A percentile compares a stretch with the other conserved stretches of the same genome.
Conservation (phyloP, 1,140 invertebrate species). For the Brachionus asplanchnoidis region DNA sequence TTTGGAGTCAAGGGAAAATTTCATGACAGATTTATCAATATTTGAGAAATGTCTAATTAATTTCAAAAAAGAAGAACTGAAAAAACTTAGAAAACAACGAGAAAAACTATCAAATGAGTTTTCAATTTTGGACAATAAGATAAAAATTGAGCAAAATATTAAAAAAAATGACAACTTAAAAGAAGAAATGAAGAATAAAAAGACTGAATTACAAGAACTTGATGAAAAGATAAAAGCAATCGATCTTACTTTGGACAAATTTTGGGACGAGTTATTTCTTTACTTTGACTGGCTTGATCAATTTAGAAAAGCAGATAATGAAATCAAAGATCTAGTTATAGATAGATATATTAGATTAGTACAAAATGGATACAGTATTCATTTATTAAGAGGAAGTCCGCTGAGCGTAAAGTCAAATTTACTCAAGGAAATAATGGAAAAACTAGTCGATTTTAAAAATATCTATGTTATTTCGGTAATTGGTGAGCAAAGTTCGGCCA, state of each 20-base stretch:
- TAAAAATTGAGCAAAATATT: too few species aligned
- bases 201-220: too few species aligned
- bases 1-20: too few species aligned
- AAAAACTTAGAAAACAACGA: too few species aligned
- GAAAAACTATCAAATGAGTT: too few species aligned
- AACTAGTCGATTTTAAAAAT: not conserved
- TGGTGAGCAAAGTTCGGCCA: constrained; percentile 39
- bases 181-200: too few species aligned
- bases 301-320: not conserved
- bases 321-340: not conserved
- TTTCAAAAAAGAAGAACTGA: too few species aligned
- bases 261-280: not conserved
- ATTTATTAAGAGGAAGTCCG: not conserved
- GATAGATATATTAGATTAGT: not conserved
- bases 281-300: not conserved
- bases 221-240: not conserved
- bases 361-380: not conserved
- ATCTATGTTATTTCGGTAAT: constrained; percentile 19
- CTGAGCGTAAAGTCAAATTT: not conserved
- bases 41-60: too few species aligned
- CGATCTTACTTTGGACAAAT: not conserved
- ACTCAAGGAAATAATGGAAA: not conserved
- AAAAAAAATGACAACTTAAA: too few species aligned
- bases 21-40: too few species aligned
- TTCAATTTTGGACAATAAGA: too few species aligned